Conservation (phyloP, 2,113 vertebrate species). For the Mandrillus leucophaeus region DNA sequence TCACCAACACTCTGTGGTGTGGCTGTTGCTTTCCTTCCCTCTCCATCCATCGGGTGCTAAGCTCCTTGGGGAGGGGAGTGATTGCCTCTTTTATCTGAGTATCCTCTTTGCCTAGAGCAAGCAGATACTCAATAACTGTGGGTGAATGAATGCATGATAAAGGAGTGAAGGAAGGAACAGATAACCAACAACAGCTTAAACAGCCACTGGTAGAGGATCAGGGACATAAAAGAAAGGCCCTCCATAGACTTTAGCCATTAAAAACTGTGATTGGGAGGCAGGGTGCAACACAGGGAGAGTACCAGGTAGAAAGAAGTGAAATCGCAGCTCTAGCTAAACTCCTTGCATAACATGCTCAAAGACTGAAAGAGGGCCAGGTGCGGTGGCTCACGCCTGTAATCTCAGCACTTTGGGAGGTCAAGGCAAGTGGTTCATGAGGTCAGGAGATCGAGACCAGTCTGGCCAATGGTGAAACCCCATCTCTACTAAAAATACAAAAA, state of each 20-base stretch:
- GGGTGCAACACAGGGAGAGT: not conserved
- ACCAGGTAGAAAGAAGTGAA: not conserved
- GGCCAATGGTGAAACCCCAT: too few species aligned
- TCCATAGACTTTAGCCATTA: not conserved
- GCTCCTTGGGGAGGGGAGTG: not conserved
- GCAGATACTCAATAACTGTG: not conserved
- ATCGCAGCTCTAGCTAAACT: not conserved
- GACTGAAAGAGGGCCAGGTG: not conserved
- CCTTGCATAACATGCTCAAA: not conserved
- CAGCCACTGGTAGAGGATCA: not conserved
- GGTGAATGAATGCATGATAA: not conserved
- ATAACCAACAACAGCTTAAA: not conserved
- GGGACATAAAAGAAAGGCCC: not conserved
- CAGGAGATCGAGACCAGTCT: too few species aligned
- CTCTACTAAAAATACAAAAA: too few species aligned
- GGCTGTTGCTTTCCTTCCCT: not conserved
- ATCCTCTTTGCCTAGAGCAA: not conserved
- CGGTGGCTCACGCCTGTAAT: too few species aligned
- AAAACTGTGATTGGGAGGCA: not conserved
- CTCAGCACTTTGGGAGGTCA: too few species aligned
- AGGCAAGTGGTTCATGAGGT: too few species aligned
- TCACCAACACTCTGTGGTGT: not conserved
- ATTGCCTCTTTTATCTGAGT: not conserved
- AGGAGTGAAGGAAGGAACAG: not conserved
- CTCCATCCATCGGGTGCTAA: not conserved